These are phyloP conservation scores for Erythrocercus mccallii DNA, from an alignment of 2,113 vertebrate species.

Conservation along the genomic window DNA sequence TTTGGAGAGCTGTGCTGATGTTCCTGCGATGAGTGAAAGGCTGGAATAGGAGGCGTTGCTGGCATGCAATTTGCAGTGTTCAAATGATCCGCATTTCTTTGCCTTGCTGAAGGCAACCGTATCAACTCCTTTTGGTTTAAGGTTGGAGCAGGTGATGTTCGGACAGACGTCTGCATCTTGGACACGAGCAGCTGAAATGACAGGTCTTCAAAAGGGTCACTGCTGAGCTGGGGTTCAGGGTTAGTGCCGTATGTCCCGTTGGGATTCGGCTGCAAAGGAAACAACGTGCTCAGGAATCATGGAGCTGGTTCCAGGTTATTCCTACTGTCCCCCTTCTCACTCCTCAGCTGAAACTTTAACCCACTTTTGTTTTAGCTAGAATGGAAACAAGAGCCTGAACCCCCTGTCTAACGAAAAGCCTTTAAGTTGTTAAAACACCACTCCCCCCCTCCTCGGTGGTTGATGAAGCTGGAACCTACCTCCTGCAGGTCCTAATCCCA, in stretches of 20 bases:
- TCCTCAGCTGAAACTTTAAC: neutral
- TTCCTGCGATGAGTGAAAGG: constrained; percentile 81
- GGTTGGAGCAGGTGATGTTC: constrained; percentile 50
- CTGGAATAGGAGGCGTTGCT: constrained; percentile 73
- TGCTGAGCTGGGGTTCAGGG: constrained; percentile 80
- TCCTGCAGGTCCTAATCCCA: neutral
- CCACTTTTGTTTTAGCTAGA: neutral
- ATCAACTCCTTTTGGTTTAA: constrained; percentile 67
- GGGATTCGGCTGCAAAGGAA: constrained; percentile 67
- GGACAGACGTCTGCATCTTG: constrained; percentile 72
- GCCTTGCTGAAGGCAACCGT: constrained; percentile 70
- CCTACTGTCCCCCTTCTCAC: neutral
- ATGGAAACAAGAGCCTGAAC: neutral
- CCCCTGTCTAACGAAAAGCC: neutral
- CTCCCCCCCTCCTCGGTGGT: neutral
- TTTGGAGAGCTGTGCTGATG: constrained; percentile 72
- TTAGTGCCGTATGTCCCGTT: constrained; percentile 74
- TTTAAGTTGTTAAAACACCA: neutral
- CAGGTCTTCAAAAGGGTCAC: constrained; percentile 81
- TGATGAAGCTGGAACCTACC: neutral
- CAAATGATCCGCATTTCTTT: constrained; percentile 32
- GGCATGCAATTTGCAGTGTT: constrained; percentile 68
- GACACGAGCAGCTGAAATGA: constrained; percentile 76
- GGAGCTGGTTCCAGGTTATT: neutral
- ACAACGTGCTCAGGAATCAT: constrained; percentile 11